A percentile compares a stretch with the other conserved stretches of the same genome.
Conservation (phyloP, 2,797 vertebrate genomes). For the Crocodylus rhombifer region DNA sequence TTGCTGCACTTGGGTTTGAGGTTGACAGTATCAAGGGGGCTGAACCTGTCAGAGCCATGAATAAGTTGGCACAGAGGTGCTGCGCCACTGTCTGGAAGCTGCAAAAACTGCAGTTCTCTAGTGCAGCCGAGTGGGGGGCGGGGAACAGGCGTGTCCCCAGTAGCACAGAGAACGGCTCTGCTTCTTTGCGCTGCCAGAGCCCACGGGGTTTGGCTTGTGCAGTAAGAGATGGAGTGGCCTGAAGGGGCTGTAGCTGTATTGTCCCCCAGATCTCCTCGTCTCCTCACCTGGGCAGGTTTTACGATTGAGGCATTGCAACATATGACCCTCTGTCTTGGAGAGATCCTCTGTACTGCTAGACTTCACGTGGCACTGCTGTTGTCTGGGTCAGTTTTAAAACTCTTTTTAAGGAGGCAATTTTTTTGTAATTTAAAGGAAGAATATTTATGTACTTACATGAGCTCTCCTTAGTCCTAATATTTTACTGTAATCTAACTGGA, state of each 20-base stretch:
- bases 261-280: conserved; percentile 44
- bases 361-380: conserved; percentile 52
- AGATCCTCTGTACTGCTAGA: conserved; percentile 59
- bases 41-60: neutral
- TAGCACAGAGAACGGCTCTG: conserved; percentile 64
- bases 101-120: conserved; percentile 25
- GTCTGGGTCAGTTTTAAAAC: conserved; percentile 74
- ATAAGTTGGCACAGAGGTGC: conserved; percentile 49
- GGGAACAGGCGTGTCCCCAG: conserved; percentile 57
- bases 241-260: conserved; percentile 45
- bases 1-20: conserved; percentile 65
- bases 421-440: conserved; percentile 75
- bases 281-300: conserved; percentile 27
- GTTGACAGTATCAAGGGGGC: conserved; percentile 8
- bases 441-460: conserved; percentile 73
- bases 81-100: conserved; percentile 36
- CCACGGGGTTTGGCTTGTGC: conserved; percentile 48
- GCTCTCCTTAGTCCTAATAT: conserved; percentile 58
- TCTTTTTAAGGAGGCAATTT: conserved; percentile 71
- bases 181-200: conserved; percentile 62
- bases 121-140: conserved; percentile 51
- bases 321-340: conserved; percentile 43
- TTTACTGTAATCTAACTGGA: conserved; percentile 73
- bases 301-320: conserved; percentile 45
- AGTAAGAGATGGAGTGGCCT: conserved; percentile 45